phyloP scores from a whole-genome alignment of 2,888 invertebrate species.

The Cephus runcator region DNA sequence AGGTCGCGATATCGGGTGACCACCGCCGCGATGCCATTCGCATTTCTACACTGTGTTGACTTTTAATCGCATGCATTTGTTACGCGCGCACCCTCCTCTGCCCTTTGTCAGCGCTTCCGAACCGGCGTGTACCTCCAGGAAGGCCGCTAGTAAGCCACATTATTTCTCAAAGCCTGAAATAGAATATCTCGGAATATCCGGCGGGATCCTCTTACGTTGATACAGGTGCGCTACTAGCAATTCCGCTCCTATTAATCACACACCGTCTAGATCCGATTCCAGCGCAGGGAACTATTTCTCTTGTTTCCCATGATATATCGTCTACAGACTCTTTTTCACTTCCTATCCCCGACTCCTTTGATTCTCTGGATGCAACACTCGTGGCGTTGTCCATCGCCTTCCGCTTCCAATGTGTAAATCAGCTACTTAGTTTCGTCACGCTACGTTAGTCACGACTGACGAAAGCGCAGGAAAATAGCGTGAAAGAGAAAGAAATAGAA shows the following conservation, averaged over 20 bases:
- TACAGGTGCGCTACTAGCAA: too few relatives aligned
- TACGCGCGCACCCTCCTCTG: conserved; percentile 25
- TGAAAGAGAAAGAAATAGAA: conserved; percentile 9
- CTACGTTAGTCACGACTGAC: conserved; percentile 35
- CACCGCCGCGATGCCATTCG: conserved; percentile 23
- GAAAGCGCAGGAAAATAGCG: not conserved
- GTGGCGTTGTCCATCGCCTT: not conserved
- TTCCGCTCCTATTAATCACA: too few relatives aligned
- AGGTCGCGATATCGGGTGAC: conserved; percentile 21
- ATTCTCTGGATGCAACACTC: not conserved
- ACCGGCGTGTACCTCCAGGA: not conserved
- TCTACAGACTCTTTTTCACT: too few relatives aligned
- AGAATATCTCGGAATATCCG: too few relatives aligned
- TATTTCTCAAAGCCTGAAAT: too few relatives aligned
- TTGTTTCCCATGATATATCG: too few relatives aligned
- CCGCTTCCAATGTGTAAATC: conserved; percentile 41
- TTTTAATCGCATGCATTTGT: conserved; percentile 46
- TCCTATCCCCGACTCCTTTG: too few relatives aligned
- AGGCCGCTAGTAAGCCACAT: too few relatives aligned
- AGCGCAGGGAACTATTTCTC: too few relatives aligned
- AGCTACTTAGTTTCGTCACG: conserved; percentile 49
- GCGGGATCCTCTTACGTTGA: too few relatives aligned
- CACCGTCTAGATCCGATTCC: too few relatives aligned
- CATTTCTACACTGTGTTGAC: conserved; percentile 36
- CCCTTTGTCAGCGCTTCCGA: not conserved